A percentile compares a stretch with the other conserved stretches of the same genome.
Evolutionary conservation across 1,140 invertebrate species (phyloP).

Genomic region (Lepidostoma basale): DNA sequence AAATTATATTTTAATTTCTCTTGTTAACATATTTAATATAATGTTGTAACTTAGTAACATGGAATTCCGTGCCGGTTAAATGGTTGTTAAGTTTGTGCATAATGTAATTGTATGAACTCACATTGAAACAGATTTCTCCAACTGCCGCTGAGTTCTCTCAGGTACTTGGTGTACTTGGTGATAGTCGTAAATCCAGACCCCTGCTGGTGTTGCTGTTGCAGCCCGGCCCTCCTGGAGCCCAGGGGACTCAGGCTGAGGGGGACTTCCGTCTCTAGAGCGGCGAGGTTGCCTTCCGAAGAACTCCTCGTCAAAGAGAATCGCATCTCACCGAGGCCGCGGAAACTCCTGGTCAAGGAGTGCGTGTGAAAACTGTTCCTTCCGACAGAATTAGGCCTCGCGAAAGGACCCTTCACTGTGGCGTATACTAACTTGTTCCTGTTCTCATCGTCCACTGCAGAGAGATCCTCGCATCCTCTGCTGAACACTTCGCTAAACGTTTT

Average conservation of each 20-base stretch:
- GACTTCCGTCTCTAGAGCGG: constrained; percentile 46
- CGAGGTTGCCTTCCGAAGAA: constrained; percentile 61
- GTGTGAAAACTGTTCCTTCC: constrained; percentile 41
- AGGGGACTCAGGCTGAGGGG: constrained; percentile 41
- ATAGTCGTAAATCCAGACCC: constrained; percentile 56
- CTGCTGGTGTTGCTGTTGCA: not conserved
- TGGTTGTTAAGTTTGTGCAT: too few species aligned
- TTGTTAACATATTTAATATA: too few species aligned
- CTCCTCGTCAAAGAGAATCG: constrained; percentile 56
- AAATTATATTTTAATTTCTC: too few species aligned
- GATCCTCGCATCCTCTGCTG: constrained; percentile 46
- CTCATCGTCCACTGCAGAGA: constrained; percentile 44
- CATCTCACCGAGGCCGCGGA: constrained; percentile 52
- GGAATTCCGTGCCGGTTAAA: too few species aligned
- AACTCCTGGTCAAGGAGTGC: constrained; percentile 54
- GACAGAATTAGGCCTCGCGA: constrained; percentile 33
- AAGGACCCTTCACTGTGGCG: constrained; percentile 56
- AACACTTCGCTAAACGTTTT: constrained; percentile 54
- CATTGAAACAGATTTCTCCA: constrained; percentile 70
- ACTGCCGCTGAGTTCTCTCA: constrained; percentile 65
- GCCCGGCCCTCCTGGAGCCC: constrained; percentile 35
- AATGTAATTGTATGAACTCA: constrained; percentile 56
- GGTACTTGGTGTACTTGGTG: constrained; percentile 65
- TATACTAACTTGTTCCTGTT: constrained; percentile 50
- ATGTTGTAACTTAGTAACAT: too few species aligned